Percentiles rank a stretch among this genome's conserved stretches.
Conservation (phyloP, 1,140 invertebrate genomes). For the Dolichoris vasculosae region DNA sequence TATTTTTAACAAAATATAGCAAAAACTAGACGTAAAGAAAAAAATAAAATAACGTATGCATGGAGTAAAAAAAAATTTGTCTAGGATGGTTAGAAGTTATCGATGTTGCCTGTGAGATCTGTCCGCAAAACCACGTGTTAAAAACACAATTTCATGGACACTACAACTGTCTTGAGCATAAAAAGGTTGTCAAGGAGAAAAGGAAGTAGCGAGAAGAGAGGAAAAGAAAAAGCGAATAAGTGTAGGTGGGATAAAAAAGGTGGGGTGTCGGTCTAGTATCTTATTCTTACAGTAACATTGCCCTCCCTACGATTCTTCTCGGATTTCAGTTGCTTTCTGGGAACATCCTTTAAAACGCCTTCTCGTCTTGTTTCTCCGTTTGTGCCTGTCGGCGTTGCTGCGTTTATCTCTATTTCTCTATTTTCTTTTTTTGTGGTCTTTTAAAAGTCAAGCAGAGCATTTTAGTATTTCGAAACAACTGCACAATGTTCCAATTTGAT, state of each 20-base stretch:
- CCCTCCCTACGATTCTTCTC: constrained; percentile 41
- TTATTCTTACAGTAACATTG: constrained; percentile 27
- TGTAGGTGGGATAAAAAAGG: neutral
- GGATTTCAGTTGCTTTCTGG: constrained; percentile 38
- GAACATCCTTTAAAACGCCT: constrained; percentile 20
- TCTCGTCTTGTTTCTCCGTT: neutral
- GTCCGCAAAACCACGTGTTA: constrained; percentile 40
- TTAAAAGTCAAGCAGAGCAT: constrained; percentile 6
- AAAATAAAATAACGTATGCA: neutral
- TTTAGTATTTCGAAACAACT: neutral
- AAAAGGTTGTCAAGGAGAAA: neutral
- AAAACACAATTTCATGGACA: constrained; percentile 51
- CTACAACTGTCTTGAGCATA: neutral
- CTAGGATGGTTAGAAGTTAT: constrained; percentile 14
- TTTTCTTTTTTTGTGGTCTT: neutral
- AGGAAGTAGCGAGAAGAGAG: neutral
- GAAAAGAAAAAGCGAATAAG: neutral
- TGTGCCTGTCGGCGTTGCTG: neutral
- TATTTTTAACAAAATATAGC: neutral
- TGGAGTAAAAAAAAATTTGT: neutral
- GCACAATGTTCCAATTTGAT: neutral
- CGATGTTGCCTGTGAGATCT: neutral
- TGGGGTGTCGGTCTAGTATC: constrained; percentile 13
- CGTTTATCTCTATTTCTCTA: constrained; percentile 6
- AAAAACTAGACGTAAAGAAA: neutral